phyloP scores from a whole-genome alignment of 2,888 invertebrate genomes.

The Tetheella fluctuosa region DNA sequence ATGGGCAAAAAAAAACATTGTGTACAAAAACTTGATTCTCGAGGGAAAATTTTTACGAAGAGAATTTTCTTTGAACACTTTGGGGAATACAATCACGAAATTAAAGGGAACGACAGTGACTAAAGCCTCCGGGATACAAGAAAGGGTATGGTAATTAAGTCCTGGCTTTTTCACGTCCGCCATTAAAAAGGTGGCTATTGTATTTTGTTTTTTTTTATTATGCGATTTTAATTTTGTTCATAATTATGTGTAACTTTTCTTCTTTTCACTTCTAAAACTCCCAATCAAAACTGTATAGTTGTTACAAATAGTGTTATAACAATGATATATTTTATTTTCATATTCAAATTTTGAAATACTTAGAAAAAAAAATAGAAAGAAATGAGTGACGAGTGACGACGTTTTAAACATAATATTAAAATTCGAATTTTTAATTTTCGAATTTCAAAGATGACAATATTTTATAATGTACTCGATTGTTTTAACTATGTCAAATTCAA shows the following conservation, averaged over 20 bases:
- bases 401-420: no score
- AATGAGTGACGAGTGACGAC: no score
- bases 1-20: conserved; percentile 25
- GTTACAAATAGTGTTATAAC: no score
- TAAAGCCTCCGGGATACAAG: conserved; percentile 19
- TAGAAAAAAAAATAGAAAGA: not conserved
- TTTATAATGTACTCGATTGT: no score
- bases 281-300: no score
- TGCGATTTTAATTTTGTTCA: not conserved
- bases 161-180: not conserved
- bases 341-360: not conserved
- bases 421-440: no score
- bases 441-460: no score
- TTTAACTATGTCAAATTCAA: no score
- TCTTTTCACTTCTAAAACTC: no score
- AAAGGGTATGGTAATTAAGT: conserved; percentile 3
- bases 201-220: not conserved
- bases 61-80: conserved; percentile 32
- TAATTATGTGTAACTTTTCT: no score
- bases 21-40: conserved; percentile 25
- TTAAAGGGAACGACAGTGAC: conserved; percentile 23
- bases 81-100: conserved; percentile 27
- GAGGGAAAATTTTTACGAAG: conserved; percentile 27
- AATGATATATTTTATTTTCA: not conserved
- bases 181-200: not conserved